A percentile compares a stretch with the other conserved stretches of the same genome.
Evolutionary conservation across 2,797 vertebrate genomes (phyloP).

Genomic region (Enteromius anoplus): DNA sequence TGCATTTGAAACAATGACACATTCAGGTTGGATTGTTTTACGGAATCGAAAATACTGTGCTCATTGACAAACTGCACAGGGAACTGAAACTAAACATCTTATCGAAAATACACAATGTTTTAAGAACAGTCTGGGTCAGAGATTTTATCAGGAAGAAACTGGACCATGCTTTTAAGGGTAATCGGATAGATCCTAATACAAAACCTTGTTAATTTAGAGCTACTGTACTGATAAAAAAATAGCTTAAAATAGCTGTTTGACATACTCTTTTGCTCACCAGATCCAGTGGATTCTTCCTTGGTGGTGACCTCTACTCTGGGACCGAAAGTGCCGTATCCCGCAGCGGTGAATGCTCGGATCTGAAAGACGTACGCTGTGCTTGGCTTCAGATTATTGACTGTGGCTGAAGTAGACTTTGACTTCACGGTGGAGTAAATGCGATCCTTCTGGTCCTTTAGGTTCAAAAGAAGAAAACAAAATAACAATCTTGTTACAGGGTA

Average conservation of each 20-base stretch:
- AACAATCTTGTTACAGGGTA: conserved; percentile 32
- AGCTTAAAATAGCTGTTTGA: not conserved
- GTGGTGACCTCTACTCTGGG: conserved; percentile 94
- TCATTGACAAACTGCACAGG: conserved; percentile 69
- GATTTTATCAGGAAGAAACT: conserved; percentile 26
- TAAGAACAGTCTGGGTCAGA: not conserved
- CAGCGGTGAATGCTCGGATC: conserved; percentile 95
- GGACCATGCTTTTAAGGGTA: conserved; percentile 17
- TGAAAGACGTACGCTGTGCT: conserved; percentile 97
- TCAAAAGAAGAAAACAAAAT: conserved; percentile 35
- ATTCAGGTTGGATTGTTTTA: conserved; percentile 78
- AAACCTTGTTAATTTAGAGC: conserved; percentile 2
- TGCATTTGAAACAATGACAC: conserved; percentile 84
- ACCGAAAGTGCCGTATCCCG: conserved; percentile 93
- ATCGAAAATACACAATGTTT: conserved; percentile 47
- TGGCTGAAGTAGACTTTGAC: conserved; percentile 92
- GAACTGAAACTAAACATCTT: conserved; percentile 51
- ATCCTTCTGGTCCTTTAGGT: conserved; percentile 92
- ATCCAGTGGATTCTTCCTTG: conserved; percentile 94
- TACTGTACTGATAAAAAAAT: not conserved
- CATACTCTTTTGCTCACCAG: conserved; percentile 57
- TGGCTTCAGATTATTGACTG: conserved; percentile 95
- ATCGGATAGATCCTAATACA: conserved; percentile 14
- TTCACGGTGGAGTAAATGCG: conserved; percentile 94
- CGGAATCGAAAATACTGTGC: conserved; percentile 55